Conservation (phyloP, 2,113 vertebrate species). For the Variabilichromis moorii region DNA sequence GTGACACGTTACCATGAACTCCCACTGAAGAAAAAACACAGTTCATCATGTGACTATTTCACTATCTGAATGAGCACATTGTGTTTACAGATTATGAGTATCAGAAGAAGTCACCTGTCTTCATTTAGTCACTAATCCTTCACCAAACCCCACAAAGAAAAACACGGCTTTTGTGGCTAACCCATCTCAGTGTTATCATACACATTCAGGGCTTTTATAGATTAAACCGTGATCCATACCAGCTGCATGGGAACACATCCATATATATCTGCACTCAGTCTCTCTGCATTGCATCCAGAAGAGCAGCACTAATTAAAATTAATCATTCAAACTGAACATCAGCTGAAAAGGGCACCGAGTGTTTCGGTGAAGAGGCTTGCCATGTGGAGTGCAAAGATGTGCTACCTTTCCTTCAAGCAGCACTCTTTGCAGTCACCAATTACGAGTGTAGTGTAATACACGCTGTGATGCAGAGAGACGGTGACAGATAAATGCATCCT, state of each 20-base stretch:
- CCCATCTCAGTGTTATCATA: conserved; percentile 34
- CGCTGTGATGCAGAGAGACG: conserved; percentile 37
- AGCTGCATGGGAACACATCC: conserved; percentile 37
- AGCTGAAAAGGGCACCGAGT: background rate
- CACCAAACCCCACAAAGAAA: background rate
- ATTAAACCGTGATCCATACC: background rate
- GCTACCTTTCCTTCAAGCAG: background rate
- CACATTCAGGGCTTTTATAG: background rate
- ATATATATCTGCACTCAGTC: conserved; percentile 13
- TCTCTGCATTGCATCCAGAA: conserved; percentile 47
- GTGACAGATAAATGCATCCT: background rate
- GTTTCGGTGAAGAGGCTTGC: background rate
- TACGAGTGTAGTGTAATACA: background rate
- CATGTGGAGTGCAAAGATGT: background rate
- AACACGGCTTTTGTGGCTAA: conserved; percentile 44
- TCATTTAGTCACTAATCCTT: conserved; percentile 11
- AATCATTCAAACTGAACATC: background rate
- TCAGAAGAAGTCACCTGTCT: background rate
- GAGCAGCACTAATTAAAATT: conserved; percentile 2
- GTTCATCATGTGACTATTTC: background rate
- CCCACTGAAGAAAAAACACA: background rate
- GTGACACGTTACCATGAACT: background rate
- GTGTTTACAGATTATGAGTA: background rate
- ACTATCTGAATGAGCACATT: background rate
- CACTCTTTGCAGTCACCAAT: background rate